A percentile compares a stretch with the other conserved stretches of the same genome.
Conservation (phyloP, 2,113 vertebrate species). For the Typhlomys cinereus region DNA sequence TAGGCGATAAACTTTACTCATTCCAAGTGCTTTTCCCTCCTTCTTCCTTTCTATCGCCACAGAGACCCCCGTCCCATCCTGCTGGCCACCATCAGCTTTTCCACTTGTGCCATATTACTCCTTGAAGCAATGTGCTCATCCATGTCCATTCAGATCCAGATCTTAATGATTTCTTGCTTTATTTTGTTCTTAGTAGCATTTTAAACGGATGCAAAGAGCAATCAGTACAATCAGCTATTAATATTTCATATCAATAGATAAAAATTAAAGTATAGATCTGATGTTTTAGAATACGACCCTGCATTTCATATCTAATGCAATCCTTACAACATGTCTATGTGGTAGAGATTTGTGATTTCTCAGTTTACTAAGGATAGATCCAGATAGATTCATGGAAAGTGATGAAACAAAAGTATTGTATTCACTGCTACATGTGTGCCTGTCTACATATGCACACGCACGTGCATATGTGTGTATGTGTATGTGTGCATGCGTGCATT, state of each 20-base stretch:
- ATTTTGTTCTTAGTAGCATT: background rate
- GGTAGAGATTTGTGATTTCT: background rate
- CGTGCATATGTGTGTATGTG: too few species aligned
- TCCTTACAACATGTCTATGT: background rate
- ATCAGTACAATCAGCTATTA: background rate
- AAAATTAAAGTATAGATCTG: background rate
- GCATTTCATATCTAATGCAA: background rate
- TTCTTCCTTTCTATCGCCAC: background rate
- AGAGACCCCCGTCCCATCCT: background rate
- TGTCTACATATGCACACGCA: background rate
- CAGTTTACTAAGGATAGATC: background rate
- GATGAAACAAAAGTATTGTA: background rate
- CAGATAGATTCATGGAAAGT: background rate
- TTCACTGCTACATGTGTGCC: background rate
- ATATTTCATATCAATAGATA: background rate
- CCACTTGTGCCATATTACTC: background rate
- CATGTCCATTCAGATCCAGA: background rate
- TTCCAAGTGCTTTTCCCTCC: too few species aligned
- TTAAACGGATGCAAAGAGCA: background rate
- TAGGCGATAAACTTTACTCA: background rate
- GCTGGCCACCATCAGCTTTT: background rate
- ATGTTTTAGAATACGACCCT: background rate
- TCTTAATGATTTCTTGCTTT: slow-evolving; percentile 6
- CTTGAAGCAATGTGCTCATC: background rate
- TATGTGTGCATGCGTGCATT: too few species aligned